These are phyloP conservation scores for Rhynchopsitta pachyrhyncha DNA, from an alignment of 2,113 vertebrate genomes.

Conservation along the genomic window DNA sequence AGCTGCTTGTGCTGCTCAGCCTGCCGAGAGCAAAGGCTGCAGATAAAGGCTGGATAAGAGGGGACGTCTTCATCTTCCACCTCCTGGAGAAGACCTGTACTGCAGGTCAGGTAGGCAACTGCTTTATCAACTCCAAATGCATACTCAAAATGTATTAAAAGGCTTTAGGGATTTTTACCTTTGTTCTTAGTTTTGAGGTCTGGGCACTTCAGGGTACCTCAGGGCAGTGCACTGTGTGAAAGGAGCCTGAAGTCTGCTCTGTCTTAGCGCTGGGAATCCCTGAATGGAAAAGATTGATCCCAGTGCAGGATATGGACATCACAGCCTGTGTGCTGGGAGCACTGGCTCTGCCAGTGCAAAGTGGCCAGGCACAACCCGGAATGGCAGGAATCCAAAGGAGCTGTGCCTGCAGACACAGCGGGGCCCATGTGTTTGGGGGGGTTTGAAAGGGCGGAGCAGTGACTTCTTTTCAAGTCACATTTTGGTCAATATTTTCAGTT, in stretches of 20 bases:
- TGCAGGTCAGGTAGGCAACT: neutral
- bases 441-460: neutral
- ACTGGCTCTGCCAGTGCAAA: neutral
- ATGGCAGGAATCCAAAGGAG: neutral
- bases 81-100: neutral
- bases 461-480: neutral
- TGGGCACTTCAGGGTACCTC: neutral
- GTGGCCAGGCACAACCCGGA: neutral
- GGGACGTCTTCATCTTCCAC: neutral
- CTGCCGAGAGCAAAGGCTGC: fast-evolving
- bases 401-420: fast-evolving
- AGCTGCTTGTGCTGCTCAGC: neutral
- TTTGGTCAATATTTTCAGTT: neutral
- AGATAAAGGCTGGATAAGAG: neutral
- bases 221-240: neutral
- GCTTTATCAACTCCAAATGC: neutral
- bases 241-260: neutral
- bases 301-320: neutral
- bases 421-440: neutral
- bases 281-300: neutral
- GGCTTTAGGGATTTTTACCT: neutral
- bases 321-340: neutral
- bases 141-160: neutral
- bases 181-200: neutral
- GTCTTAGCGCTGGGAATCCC: neutral